Base-by-base conservation (phyloP, 1,140 invertebrate species). In the Samia ricini region DNA sequence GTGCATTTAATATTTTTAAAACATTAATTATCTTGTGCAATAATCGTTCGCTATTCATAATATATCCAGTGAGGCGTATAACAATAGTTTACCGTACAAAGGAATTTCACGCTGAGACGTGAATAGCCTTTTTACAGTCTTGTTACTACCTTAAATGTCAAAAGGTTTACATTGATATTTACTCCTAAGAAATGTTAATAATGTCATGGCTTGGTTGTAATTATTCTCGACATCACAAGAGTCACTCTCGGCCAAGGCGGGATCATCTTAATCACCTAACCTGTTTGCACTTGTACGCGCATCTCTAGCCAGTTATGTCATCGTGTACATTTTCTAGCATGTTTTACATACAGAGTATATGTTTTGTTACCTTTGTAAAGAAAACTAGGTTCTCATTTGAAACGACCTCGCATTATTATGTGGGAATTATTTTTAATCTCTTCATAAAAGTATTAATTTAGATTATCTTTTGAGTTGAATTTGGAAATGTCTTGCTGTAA, bases 241-340 rank as follows among this genome's bases (percentile, higher is more conserved):
- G 64, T 69, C 68, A 63, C 64, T 69, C 61, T 60, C 56, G 83
- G 83, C 81, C 86, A 89, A 89, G 86, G 86, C 74, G 63, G 81
- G 64, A 70, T 64, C 76, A 82, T 84, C 78, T 64, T 73, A 66
- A 21, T 64, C 15, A 18, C 33, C 22, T 55, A 77, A 77, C 72
- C 76, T 63, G 76, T 83, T 85, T 71, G 36, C 36, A 66, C 60
- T 61, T 58, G 61, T 66, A 63, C 48, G 57, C 51, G 48, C 4
- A 22, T 52, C 58, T 52, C 58, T 62, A 50, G 57, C 56, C 29
- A 66, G 61, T 77, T 76, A 78, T 81, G 70, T 81, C 69, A 77
- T 76, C 66, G 42, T 15, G 49, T 36, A 60, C 49, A 33, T 29
- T n/a, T 33, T 60, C 24, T 36, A 51, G 23, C 24, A 42, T 60